Base-by-base conservation (phyloP, 2,888 invertebrate genomes). In the Hirtodrosophila trivittata region DNA sequence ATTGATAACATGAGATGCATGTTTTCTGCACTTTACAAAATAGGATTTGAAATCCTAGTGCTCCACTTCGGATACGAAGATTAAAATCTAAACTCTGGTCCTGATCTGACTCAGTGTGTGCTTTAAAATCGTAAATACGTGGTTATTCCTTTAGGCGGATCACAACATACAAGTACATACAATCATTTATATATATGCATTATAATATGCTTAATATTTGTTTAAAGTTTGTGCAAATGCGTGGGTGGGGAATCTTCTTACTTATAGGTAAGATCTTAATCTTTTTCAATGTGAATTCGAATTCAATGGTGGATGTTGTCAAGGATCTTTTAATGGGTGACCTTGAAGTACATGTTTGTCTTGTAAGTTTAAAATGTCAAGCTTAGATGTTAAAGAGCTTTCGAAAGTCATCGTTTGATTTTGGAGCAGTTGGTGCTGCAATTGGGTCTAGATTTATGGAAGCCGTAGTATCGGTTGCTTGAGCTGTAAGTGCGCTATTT, bases 381-480 rank as follows among this genome's bases (percentile, higher is more conserved):
- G 30, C 30, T 54, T 68, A 58, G 5, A 47, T 41, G 43, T 73
- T 59, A 13, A 89, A 77, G 33, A 89, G 63, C 69, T 90, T 89
- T 12, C 90, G 88, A 75, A 90, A 90, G 66, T 90, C 90, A 30
- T 87, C 90, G 54, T 90, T 90, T 3, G 89, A 85, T 68, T 88
- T 68, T 10, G 76, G 63, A 3, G 64, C 65, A 32, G 57, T 45
- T 3, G 62, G 41, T 32, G 50, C 62, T 41, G 43, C 51, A 14
- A 38, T 46, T 25, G 49, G 5, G 30, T 50, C 18, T 49, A 47
- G 49, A 14, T 33, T 7, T 2, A 6, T 12, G 3, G 12, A 12
- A 33, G 9, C 28, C n/a, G 28, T 28, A 28, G 28, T 28, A 28
- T 28, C 18, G 3, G 16, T 9, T 10, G 25, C 33, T 6, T 33